phyloP scores from a whole-genome alignment of 2,888 invertebrate genomes.

The Agriotes lineatus region DNA sequence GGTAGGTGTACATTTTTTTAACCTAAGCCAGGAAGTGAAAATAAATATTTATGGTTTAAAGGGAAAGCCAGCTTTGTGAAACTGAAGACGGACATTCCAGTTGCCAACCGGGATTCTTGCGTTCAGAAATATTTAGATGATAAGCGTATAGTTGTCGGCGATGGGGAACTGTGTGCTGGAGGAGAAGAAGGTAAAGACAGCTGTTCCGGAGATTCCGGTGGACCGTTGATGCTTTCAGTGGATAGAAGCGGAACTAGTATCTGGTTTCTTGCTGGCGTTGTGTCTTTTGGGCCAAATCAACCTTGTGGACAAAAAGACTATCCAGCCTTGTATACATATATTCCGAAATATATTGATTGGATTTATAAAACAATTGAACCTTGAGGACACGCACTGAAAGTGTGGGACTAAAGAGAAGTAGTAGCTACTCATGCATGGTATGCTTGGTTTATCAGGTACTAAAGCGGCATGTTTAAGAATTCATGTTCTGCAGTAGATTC shows the following conservation, averaged over 20 bases:
- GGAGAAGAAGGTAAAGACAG: constrained; percentile 55
- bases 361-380: constrained; percentile 62
- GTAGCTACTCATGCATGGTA: no score
- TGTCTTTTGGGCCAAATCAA: constrained; percentile 61
- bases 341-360: constrained; percentile 72
- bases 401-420: no score
- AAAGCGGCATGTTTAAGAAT: no score
- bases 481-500: no score
- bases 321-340: constrained; percentile 76
- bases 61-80: constrained; percentile 49
- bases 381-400: constrained; percentile 1
- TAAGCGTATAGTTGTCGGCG: constrained; percentile 66
- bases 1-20: no score
- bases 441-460: no score
- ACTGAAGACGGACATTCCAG: constrained; percentile 63
- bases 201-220: constrained; percentile 25
- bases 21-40: neutral
- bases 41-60: constrained; percentile 23
- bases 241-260: constrained; percentile 43
- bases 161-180: constrained; percentile 16
- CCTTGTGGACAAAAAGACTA: constrained; percentile 67
- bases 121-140: constrained; percentile 64
- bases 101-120: constrained; percentile 69
- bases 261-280: constrained; percentile 55
- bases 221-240: constrained; percentile 52